phyloP scores from a whole-genome alignment of 1,140 invertebrate species.

The Ostrea denselamellosa region DNA sequence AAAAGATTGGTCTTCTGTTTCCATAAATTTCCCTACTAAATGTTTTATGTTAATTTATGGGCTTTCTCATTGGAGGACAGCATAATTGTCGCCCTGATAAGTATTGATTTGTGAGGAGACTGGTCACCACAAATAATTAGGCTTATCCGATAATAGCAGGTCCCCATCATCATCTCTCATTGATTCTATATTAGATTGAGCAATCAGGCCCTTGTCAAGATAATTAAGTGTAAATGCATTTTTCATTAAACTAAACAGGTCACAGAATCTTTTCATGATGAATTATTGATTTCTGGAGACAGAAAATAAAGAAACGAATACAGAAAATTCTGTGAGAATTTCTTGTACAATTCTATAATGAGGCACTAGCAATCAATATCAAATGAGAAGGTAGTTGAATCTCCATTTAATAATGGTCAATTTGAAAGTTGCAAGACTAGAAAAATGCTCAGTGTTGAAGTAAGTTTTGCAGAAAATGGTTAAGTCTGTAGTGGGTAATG shows the following conservation, averaged over 20 bases:
- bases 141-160: slow-evolving; percentile 17
- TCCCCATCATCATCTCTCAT: not conserved
- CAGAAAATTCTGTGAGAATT: not conserved
- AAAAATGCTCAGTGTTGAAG: not conserved
- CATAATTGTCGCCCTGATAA: slow-evolving; percentile 8
- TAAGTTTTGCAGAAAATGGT: not conserved
- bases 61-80: slow-evolving; percentile 32
- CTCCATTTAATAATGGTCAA: not conserved
- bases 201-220: slow-evolving; percentile 6
- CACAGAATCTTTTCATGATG: not conserved
- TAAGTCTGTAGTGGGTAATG: not conserved
- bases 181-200: not conserved
- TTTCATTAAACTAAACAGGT: slow-evolving; percentile 6
- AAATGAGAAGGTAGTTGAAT: not conserved
- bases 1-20: not conserved
- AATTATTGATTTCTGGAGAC: not conserved
- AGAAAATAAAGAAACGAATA: not conserved
- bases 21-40: slow-evolving; percentile 43
- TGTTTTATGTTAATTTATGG: slow-evolving; percentile 40
- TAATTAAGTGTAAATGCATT: slow-evolving; percentile 32
- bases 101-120: slow-evolving; percentile 35
- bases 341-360: not conserved
- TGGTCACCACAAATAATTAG: slow-evolving; percentile 38
- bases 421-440: not conserved
- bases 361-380: not conserved